Conservation (phyloP, 2,888 invertebrate genomes). For the Mactromeris polynyma region DNA sequence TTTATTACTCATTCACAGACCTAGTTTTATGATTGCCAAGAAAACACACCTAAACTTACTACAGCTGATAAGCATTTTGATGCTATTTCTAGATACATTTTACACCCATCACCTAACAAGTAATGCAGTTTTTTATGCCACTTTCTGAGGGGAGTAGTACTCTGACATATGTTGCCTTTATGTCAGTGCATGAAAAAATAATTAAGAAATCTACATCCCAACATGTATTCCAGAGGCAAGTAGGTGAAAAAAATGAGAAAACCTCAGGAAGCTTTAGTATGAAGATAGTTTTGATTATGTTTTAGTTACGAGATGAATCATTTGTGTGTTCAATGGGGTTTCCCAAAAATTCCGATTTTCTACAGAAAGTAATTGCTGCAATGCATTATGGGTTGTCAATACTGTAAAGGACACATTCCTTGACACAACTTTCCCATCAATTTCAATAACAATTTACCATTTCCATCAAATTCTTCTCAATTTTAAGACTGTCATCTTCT, state of each 20-base stretch:
- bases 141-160: neutral
- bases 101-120: constrained; percentile 4
- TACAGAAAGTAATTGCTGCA: neutral
- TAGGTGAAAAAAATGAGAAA: neutral
- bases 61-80: neutral
- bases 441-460: neutral
- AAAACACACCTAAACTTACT: constrained; percentile 9
- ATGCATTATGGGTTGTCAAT: constrained; percentile 4
- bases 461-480: neutral
- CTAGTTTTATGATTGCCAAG: neutral
- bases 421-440: neutral
- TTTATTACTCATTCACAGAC: constrained; percentile 9
- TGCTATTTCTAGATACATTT: constrained; percentile 12
- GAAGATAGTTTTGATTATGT: neutral
- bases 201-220: neutral
- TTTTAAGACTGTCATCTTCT: neutral
- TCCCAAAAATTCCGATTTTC: neutral
- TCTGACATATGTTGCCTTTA: neutral
- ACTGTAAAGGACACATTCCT: neutral
- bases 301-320: neutral
- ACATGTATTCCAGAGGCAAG: neutral
- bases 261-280: neutral
- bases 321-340: neutral
- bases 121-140: neutral
- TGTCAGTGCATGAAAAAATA: neutral